Conservation (phyloP, 1,140 invertebrate genomes). For the Drosophila ogumai region DNA sequence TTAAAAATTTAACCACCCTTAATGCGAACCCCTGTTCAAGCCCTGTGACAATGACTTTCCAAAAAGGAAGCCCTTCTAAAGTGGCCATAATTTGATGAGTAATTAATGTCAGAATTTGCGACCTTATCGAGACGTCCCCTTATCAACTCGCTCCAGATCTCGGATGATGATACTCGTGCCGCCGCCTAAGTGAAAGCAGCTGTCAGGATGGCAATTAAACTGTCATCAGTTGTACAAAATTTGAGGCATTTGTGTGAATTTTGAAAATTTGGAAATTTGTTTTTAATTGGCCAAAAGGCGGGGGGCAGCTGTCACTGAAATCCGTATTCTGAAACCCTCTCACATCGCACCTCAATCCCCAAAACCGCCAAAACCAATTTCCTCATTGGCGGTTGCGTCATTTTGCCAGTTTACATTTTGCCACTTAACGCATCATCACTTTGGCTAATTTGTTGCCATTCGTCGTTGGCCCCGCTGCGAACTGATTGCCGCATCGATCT, state of each 20-base stretch:
- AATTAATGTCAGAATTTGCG: slow-evolving; percentile 68
- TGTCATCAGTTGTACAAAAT: slow-evolving; percentile 69
- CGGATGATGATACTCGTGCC: slow-evolving; percentile 62
- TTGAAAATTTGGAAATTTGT: slow-evolving; percentile 71
- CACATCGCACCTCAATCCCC: not conserved
- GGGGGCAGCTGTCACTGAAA: slow-evolving; percentile 70
- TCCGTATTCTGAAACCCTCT: slow-evolving; percentile 2
- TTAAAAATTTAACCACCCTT: not conserved
- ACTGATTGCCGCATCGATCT: slow-evolving; percentile 65
- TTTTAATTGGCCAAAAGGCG: slow-evolving; percentile 76
- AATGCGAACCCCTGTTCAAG: not conserved
- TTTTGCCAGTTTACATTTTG: slow-evolving; percentile 67
- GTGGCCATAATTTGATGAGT: slow-evolving; percentile 62
- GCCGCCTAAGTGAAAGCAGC: slow-evolving; percentile 66
- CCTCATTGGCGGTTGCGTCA: slow-evolving; percentile 67
- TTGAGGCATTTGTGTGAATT: slow-evolving; percentile 59
- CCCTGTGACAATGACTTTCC: slow-evolving; percentile 52
- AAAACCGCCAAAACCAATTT: slow-evolving; percentile 79
- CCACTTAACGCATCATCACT: slow-evolving; percentile 80
- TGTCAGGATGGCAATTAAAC: slow-evolving; percentile 72
- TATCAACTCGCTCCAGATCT: slow-evolving; percentile 55
- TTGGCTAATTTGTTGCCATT: slow-evolving; percentile 71
- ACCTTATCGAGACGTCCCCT: slow-evolving; percentile 44
- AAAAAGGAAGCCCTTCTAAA: slow-evolving; percentile 34
- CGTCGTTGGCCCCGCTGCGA: slow-evolving; percentile 36